Percentiles rank a stretch among this genome's conserved stretches.
Evolutionary conservation across 1,140 invertebrate species (phyloP).

Genomic region (Diorhabda sublineata): DNA sequence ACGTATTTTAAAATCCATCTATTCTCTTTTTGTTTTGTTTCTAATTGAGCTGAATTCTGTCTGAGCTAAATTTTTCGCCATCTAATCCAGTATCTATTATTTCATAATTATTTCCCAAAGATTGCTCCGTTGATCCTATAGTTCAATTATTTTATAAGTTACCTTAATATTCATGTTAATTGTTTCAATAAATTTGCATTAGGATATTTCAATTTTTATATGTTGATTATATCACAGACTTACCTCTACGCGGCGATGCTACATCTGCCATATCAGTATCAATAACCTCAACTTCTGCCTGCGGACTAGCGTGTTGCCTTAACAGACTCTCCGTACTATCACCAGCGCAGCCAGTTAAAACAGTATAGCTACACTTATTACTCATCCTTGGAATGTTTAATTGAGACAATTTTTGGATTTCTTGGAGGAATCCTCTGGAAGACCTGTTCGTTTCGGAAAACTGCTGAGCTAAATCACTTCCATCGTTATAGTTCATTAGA

Average conservation of each 20-base stretch:
- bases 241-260: slow-evolving; percentile 39
- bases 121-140: too few species aligned
- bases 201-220: too few species aligned
- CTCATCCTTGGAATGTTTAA: slow-evolving; percentile 66
- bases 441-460: slow-evolving; percentile 27
- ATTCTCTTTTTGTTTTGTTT: too few species aligned
- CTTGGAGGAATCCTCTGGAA: slow-evolving; percentile 47
- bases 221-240: neutral
- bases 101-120: too few species aligned
- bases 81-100: too few species aligned
- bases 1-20: too few species aligned
- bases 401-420: slow-evolving; percentile 70
- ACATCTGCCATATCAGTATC: slow-evolving; percentile 36
- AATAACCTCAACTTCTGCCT: slow-evolving; percentile 31
- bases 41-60: too few species aligned
- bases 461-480: slow-evolving; percentile 32
- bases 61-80: too few species aligned
- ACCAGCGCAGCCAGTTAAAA: slow-evolving; percentile 57
- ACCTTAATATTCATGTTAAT: too few species aligned
- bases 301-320: slow-evolving; percentile 40
- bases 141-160: too few species aligned
- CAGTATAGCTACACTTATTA: slow-evolving; percentile 67
- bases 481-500: slow-evolving; percentile 46
- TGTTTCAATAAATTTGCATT: too few species aligned
- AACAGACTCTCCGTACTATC: slow-evolving; percentile 65